Percentiles rank a stretch among this genome's conserved stretches.
These are phyloP conservation scores for Hoplostethus mediterraneus DNA, from an alignment of 2,797 vertebrate genomes.

Conservation along the genomic window DNA sequence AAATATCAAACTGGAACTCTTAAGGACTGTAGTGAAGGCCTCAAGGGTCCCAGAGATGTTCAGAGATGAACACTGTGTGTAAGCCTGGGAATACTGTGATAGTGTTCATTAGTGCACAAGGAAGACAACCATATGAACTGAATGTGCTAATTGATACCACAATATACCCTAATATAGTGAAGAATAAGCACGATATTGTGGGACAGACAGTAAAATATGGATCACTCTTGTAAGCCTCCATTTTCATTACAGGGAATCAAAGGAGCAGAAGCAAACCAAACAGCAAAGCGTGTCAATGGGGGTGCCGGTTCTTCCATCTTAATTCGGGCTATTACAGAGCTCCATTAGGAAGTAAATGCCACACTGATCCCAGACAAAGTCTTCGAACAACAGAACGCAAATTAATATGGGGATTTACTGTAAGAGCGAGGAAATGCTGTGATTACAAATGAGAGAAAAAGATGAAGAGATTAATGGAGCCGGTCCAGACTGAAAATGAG, in stretches of 20 bases:
- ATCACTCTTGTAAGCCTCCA: conserved; percentile 39
- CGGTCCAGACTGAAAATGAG: conserved; percentile 41
- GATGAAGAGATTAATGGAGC: conserved; percentile 10
- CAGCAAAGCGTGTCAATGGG: conserved; percentile 29
- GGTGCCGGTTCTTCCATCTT: conserved; percentile 53
- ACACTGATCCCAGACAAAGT: conserved; percentile 67
- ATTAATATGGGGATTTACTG: conserved; percentile 39
- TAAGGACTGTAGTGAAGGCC: conserved; percentile 16
- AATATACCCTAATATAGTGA: conserved; percentile 21
- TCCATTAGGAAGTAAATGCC: conserved; percentile 68
- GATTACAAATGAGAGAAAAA: conserved; percentile 47
- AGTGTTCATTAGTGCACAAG: conserved; percentile 34
- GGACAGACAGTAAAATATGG: conserved; percentile 27
- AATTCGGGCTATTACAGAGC: conserved; percentile 61
- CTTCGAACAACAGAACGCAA: conserved; percentile 54
- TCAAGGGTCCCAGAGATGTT: conserved; percentile 16
- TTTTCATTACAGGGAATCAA: conserved; percentile 37
- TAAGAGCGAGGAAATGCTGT: conserved; percentile 44
- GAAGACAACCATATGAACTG: conserved; percentile 18
- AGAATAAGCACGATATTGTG: conserved; percentile 23
- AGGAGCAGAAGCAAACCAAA: conserved; percentile 49
- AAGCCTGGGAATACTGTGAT: conserved; percentile 14
- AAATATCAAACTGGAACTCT: conserved; percentile 30
- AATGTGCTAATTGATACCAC: conserved; percentile 43
- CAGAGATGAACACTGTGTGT: background rate